Percentiles rank a stretch among this genome's conserved stretches.
phyloP scores from a whole-genome alignment of 2,888 invertebrate genomes.

The Panzeria rudis region DNA sequence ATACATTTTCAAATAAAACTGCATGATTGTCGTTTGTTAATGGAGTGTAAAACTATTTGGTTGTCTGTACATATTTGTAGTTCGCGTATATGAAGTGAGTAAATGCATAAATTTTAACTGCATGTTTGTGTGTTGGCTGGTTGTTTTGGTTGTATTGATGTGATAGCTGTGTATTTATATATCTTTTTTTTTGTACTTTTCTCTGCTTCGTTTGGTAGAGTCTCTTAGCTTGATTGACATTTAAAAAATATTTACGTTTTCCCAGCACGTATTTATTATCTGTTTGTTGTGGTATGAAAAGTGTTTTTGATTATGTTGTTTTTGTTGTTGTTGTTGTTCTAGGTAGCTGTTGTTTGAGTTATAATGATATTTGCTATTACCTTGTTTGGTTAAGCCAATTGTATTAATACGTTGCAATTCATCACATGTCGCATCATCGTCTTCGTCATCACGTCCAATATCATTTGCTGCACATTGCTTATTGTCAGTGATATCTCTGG shows the following conservation, averaged over 20 bases:
- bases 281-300: slow-evolving; percentile 12
- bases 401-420: slow-evolving; percentile 72
- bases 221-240: slow-evolving; percentile 17
- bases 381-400: slow-evolving; percentile 64
- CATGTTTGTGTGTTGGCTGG: no score
- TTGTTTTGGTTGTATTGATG: neutral
- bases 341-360: neutral
- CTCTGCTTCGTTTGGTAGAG: neutral
- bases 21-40: slow-evolving; percentile 48
- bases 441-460: slow-evolving; percentile 57
- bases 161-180: neutral
- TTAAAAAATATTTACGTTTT: slow-evolving; percentile 53
- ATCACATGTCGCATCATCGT: slow-evolving; percentile 68
- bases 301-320: slow-evolving; percentile 52
- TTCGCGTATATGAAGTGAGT: neutral
- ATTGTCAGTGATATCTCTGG: slow-evolving; percentile 59
- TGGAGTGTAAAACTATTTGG: slow-evolving; percentile 64
- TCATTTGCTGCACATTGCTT: slow-evolving; percentile 60
- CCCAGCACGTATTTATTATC: slow-evolving; percentile 51
- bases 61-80: slow-evolving; percentile 26
- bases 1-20: slow-evolving; percentile 52
- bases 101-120: neutral
- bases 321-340: neutral
- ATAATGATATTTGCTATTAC: slow-evolving; percentile 63
- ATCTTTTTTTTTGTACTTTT: neutral